Conservation (phyloP, 1,140 invertebrate species). For the Anoplolepis gracilipes region DNA sequence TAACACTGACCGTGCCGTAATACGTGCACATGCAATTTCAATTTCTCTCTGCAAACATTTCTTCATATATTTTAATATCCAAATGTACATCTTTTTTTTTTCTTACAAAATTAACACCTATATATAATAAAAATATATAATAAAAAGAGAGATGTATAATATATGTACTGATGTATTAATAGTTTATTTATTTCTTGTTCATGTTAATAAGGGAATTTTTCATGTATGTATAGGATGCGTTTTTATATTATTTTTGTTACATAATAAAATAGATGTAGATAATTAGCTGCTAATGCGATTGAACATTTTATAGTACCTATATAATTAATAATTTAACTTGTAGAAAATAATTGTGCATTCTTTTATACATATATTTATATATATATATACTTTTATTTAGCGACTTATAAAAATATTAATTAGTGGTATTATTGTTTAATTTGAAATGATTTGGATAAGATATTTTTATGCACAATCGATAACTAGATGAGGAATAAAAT, state of each 20-base stretch:
- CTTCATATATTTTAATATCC: background rate
- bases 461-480: background rate
- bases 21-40: slow-evolving; percentile 39
- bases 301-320: background rate
- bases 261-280: background rate
- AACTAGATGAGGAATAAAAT: background rate
- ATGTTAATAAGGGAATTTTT: background rate
- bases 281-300: background rate
- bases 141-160: too few species aligned
- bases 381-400: too few species aligned
- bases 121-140: background rate
- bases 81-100: background rate
- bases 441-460: background rate
- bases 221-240: background rate
- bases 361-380: too few species aligned
- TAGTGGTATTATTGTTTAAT: background rate
- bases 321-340: too few species aligned
- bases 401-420: too few species aligned
- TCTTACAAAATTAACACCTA: background rate
- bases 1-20: slow-evolving; percentile 5
- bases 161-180: background rate
- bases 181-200: background rate
- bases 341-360: too few species aligned
- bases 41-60: slow-evolving; percentile 29
- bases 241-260: background rate